A percentile compares a stretch with the other conserved stretches of the same genome.
Conservation (phyloP, 1,140 invertebrate species). For the Eueides isabella region DNA sequence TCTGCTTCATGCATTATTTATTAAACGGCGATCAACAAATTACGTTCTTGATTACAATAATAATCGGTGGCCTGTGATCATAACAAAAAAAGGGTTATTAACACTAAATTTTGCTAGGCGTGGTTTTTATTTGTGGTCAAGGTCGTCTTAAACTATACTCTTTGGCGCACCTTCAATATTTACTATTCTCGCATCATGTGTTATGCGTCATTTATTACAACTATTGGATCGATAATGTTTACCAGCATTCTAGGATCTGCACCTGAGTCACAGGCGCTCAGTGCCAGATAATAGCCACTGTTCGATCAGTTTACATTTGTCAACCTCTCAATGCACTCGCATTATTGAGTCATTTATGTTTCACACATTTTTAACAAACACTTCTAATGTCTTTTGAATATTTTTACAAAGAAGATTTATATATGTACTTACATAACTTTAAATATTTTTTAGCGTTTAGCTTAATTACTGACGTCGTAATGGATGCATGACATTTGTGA, state of each 20-base stretch:
- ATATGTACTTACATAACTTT: neutral
- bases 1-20: constrained; percentile 32
- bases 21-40: constrained; percentile 20
- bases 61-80: constrained; percentile 19
- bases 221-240: constrained; percentile 63
- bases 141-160: constrained; percentile 45
- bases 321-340: constrained; percentile 47
- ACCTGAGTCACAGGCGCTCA: constrained; percentile 64
- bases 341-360: constrained; percentile 21
- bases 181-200: constrained; percentile 48
- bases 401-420: neutral
- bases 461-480: neutral
- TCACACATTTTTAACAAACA: neutral
- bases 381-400: neutral
- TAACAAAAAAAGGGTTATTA: constrained; percentile 30
- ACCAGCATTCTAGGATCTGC: constrained; percentile 63
- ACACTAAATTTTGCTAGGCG: constrained; percentile 21
- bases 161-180: constrained; percentile 61
- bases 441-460: neutral
- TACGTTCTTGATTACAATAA: constrained; percentile 22
- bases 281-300: constrained; percentile 57
- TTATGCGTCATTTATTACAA: constrained; percentile 65
- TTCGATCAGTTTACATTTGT: constrained; percentile 57
- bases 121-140: constrained; percentile 54
- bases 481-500: constrained; percentile 48